These are phyloP conservation scores for Archocentrus centrarchus DNA, from an alignment of 2,113 vertebrate species.

Conservation along the genomic window DNA sequence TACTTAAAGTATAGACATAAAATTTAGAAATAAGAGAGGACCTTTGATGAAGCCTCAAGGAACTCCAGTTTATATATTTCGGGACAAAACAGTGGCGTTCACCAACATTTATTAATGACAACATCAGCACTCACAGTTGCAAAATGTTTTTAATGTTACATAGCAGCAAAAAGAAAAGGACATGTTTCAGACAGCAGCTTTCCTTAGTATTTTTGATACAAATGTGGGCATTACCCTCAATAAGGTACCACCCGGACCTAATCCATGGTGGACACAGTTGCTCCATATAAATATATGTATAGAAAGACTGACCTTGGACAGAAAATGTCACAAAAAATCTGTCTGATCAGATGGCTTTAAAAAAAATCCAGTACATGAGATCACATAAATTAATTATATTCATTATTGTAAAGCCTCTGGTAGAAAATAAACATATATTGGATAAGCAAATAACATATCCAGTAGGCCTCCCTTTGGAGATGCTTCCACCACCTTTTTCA, in stretches of 20 bases:
- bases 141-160: no score
- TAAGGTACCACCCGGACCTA: rapidly evolving
- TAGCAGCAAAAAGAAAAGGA: no score
- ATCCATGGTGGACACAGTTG: neutral
- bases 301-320: neutral
- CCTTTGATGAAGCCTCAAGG: no score
- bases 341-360: no score
- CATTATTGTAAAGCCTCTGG: neutral
- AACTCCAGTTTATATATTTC: no score
- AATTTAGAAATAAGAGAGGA: no score
- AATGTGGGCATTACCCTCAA: neutral
- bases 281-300: neutral
- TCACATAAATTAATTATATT: neutral
- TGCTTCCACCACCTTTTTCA: rapidly evolving
- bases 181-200: no score
- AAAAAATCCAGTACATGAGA: neutral
- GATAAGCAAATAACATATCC: neutral
- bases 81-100: no score
- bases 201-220: no score
- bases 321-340: neutral
- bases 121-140: no score
- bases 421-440: neutral
- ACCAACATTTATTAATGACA: no score
- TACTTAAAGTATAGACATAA: no score
- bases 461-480: neutral